Evolutionary conservation across 2,113 vertebrate species (phyloP).

Genomic region (Colaptes auratus): DNA sequence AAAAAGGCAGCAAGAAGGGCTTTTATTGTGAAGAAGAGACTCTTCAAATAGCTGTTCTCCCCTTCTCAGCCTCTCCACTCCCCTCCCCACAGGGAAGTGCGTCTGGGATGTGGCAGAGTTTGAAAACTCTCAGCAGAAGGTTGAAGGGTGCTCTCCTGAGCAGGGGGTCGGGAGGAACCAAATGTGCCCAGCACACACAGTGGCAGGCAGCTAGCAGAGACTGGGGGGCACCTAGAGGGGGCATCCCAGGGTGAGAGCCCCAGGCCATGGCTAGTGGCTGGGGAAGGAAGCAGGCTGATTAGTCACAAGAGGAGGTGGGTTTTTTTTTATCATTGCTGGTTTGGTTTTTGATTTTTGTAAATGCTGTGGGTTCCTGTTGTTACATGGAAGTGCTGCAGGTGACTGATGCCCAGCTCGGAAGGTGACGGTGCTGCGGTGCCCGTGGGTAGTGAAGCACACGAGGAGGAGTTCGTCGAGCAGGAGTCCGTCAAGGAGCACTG

Average conservation of each 20-base stretch:
- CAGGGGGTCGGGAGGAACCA: background rate
- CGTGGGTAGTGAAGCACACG: rapidly evolving
- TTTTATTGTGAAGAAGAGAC: slow-evolving; percentile 74
- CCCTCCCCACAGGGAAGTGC: slow-evolving; percentile 60
- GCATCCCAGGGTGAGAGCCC: background rate
- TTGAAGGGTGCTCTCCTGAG: background rate
- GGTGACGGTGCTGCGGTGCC: background rate
- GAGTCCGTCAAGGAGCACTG: rapidly evolving
- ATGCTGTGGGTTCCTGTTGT: background rate
- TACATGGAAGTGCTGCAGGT: background rate
- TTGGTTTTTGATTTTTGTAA: background rate
- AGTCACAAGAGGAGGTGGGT: background rate
- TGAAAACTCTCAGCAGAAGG: slow-evolving; percentile 8
- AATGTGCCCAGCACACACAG: rapidly evolving
- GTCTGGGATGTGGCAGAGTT: slow-evolving; percentile 45
- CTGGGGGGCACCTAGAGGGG: background rate
- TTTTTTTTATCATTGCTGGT: background rate
- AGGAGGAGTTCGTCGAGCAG: rapidly evolving
- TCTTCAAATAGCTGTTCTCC: background rate
- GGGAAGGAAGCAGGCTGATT: background rate
- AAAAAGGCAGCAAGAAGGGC: slow-evolving; percentile 28
- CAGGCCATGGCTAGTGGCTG: background rate
- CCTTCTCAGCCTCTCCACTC: slow-evolving; percentile 36
- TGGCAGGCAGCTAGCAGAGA: background rate
- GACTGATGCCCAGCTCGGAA: rapidly evolving